Evolutionary conservation across 2,888 invertebrate species (phyloP), one percentile per base, ranked within the genome.

Genomic region (Lycaena phlaeas): DNA sequence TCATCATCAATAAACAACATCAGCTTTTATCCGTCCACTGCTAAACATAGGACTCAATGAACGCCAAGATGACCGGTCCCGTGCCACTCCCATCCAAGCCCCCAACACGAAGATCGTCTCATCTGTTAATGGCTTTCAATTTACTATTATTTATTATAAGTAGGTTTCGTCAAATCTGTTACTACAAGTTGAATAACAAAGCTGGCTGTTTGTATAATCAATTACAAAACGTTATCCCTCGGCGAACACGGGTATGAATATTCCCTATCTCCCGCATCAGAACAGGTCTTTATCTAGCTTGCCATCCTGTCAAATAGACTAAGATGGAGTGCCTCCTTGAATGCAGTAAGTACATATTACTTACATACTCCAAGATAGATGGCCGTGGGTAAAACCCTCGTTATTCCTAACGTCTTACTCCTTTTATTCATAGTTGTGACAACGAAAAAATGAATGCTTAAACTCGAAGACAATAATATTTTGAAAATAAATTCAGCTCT

Each of bases 281-380:
- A 50, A 50, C 51, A 49, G 52, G 51, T 45, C 44, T 38, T 53
- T 52, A 57, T 57, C 54, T 52, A 41, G 36, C 46, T 25, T 46
- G 48, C 46, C 45, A 41, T 45, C 45, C 50, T 53, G 57, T 56
- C 57, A 53, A 34, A 42, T 41, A 31, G 52, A 56, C 45, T 52
- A 56, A 53, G 56, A 56, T 53, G 43, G 60, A 54, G 53, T 51
- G 49, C 46, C 34, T 18, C 10, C 15, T 30, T 28, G 40, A 26
- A 39, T 29, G 40, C 44, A 38, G 38, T 29, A 34, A 36, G 34
- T 40, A 40, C 27, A 40, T 40, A 22, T 22, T 22, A 22, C 22
- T 22, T 18, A 18, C 34, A 22, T 18, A 22, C 34, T 1, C n/a
- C 12, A 17, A 34, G 34, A 34, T 34, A 25, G 26, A 25, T 27